Conservation (phyloP, 2,113 vertebrate species). For the Takifugu bimaculatus region DNA sequence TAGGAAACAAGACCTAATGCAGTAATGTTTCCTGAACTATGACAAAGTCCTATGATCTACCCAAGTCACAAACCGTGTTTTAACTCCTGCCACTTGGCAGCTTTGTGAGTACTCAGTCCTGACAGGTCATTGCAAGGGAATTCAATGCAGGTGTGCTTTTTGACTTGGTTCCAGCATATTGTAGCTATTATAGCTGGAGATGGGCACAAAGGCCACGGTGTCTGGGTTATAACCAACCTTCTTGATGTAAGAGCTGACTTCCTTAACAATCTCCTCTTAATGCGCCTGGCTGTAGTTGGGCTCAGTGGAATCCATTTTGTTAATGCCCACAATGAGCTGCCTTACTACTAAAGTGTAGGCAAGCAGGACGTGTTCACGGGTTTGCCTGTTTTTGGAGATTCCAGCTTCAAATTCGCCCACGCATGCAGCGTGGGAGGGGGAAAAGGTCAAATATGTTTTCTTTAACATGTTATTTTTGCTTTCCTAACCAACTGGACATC, state of each 20-base stretch:
- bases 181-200: conserved; percentile 80
- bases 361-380: conserved; percentile 79
- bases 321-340: conserved; percentile 78
- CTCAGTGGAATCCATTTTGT: conserved; percentile 83
- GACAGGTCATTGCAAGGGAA: background rate
- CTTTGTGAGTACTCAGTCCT: too few species aligned
- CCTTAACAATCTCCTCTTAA: conserved; percentile 78
- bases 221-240: conserved; percentile 81
- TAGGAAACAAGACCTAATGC: too few species aligned
- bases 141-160: conserved; percentile 36
- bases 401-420: conserved; percentile 81
- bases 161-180: conserved; percentile 74
- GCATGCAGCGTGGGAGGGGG: conserved; percentile 60
- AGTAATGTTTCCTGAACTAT: too few species aligned
- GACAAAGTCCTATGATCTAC: too few species aligned
- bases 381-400: conserved; percentile 82
- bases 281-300: conserved; percentile 76
- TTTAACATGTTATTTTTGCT: too few species aligned
- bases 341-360: conserved; percentile 79
- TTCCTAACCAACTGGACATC: background rate
- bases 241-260: conserved; percentile 79
- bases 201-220: conserved; percentile 77
- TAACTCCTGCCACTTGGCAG: too few species aligned
- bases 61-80: too few species aligned
- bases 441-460: background rate